Evolutionary conservation across 2,113 vertebrate species (phyloP).

Genomic region (Gallinago jamesoni): DNA sequence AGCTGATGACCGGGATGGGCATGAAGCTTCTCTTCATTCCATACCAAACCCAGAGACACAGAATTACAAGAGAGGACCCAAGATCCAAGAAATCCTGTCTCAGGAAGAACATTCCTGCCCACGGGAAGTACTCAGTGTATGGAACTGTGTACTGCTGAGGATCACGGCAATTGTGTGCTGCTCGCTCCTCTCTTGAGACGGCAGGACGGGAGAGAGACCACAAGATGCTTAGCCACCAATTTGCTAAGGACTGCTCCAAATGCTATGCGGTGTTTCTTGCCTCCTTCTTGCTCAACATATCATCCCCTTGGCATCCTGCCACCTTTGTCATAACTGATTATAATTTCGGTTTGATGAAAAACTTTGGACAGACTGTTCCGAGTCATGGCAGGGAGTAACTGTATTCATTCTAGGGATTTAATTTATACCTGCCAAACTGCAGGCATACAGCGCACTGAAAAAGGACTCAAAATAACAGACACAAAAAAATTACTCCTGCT

Average conservation of each 20-base stretch:
- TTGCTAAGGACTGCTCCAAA: neutral
- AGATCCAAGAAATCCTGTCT: neutral
- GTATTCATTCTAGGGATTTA: neutral
- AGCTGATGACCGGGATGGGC: accelerated
- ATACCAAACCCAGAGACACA: neutral
- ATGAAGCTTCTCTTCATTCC: neutral
- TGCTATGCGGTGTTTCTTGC: neutral
- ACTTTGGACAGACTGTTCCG: neutral
- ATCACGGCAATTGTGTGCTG: accelerated
- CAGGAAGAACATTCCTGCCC: neutral
- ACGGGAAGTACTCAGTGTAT: accelerated
- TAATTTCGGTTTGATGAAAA: neutral
- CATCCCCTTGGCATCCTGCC: slow-evolving; percentile 14
- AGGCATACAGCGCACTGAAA: neutral
- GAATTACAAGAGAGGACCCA: neutral
- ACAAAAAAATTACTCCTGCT: neutral
- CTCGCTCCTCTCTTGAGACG: neutral
- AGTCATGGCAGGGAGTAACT: slow-evolving; percentile 1
- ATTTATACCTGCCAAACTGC: neutral
- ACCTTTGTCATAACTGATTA: neutral
- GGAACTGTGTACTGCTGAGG: neutral
- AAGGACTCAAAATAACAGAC: neutral
- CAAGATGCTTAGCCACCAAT: neutral
- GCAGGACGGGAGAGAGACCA: neutral
- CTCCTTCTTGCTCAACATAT: neutral